Evolutionary conservation across 1,140 invertebrate genomes (phyloP).

Genomic region (Drosophila paulistorum): DNA sequence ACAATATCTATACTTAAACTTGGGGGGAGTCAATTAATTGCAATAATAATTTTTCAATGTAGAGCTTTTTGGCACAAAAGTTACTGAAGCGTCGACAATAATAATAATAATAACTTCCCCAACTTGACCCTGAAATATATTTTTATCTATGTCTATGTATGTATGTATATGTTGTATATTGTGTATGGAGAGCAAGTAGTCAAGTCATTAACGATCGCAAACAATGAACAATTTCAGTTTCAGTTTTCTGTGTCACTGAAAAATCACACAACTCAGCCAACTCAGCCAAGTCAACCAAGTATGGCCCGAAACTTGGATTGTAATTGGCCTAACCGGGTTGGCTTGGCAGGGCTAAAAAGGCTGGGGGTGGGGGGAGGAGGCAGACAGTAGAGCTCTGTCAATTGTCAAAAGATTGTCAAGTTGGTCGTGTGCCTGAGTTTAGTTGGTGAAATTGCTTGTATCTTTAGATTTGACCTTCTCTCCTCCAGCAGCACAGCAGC

Average conservation of each 20-base stretch:
- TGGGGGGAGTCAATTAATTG: constrained; percentile 52
- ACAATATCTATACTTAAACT: constrained; percentile 18
- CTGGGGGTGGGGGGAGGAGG: constrained; percentile 2
- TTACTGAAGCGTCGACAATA: constrained; percentile 58
- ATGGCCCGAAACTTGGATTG: constrained; percentile 48
- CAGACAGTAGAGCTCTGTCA: constrained; percentile 21
- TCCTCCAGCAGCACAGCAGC: constrained; percentile 4
- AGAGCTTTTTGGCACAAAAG: constrained; percentile 54
- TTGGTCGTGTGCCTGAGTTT: constrained; percentile 56
- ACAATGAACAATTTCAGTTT: constrained; percentile 74
- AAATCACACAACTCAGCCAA: constrained; percentile 65
- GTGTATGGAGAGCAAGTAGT: constrained; percentile 54
- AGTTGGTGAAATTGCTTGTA: constrained; percentile 61
- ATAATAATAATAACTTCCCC: constrained; percentile 59
- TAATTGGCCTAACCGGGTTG: constrained; percentile 43
- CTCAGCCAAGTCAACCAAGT: constrained; percentile 54
- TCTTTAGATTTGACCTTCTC: constrained; percentile 42
- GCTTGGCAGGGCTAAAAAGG: constrained; percentile 15
- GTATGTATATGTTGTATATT: not conserved
- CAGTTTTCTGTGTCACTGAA: constrained; percentile 71
- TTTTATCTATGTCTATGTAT: constrained; percentile 24
- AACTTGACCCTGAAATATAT: constrained; percentile 62
- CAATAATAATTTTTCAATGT: constrained; percentile 63
- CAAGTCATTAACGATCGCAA: constrained; percentile 66
- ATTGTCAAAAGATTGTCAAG: constrained; percentile 60